phyloP scores from a whole-genome alignment of 2,888 invertebrate genomes.

The Acleris emargana region DNA sequence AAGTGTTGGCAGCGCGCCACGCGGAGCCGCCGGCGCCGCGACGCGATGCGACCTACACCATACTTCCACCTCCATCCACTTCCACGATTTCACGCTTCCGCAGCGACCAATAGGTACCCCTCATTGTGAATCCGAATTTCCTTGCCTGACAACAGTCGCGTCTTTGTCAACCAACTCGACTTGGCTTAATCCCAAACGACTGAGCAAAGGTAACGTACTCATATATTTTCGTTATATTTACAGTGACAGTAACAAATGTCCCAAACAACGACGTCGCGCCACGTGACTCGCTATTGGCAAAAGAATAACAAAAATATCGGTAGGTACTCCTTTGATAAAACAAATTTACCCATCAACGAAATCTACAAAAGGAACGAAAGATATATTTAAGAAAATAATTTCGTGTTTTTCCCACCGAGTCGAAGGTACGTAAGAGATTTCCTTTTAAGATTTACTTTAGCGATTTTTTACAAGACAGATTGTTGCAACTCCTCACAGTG shows the following conservation, averaged over 20 bases:
- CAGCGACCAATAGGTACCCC: conserved; percentile 51
- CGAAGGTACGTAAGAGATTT: conserved; percentile 24
- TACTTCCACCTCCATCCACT: conserved; percentile 42
- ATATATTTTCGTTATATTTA: conserved; percentile 69
- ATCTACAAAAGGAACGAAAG: conserved; percentile 32
- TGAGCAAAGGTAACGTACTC: conserved; percentile 68
- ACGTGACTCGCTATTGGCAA: conserved; percentile 26
- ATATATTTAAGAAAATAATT: conserved; percentile 35
- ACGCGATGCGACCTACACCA: conserved; percentile 28
- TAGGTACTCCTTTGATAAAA: conserved; percentile 36
- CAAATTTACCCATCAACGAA: conserved; percentile 32
- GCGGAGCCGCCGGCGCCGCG: conserved; percentile 27
- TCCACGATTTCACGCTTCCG: conserved; percentile 57
- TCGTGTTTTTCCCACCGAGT: conserved; percentile 24
- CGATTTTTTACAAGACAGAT: conserved; percentile 65
- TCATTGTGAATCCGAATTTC: conserved; percentile 56
- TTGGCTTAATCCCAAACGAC: conserved; percentile 75
- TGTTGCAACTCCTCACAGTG: conserved; percentile 60
- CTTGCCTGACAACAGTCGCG: conserved; percentile 61
- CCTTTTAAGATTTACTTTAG: conserved; percentile 35
- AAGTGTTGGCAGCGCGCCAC: conserved; percentile 40
- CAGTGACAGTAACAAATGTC: conserved; percentile 64
- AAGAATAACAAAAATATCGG: conserved; percentile 37
- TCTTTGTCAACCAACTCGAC: conserved; percentile 66
- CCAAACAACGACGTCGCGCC: conserved; percentile 40